Conservation (phyloP, 2,888 invertebrate genomes). For the Cephus rjabovi region DNA sequence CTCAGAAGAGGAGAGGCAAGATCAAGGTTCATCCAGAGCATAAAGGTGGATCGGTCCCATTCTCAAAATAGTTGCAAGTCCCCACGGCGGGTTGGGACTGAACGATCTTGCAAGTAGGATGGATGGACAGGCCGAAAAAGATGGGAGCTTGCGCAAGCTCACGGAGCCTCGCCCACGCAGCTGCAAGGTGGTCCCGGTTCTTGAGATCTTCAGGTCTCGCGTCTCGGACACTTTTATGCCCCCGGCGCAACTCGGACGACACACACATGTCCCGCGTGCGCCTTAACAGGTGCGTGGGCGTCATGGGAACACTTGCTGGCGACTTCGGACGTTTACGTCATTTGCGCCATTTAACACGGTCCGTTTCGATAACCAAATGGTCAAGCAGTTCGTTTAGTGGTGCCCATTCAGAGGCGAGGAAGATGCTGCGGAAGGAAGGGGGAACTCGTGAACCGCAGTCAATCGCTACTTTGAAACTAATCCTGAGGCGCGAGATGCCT, state of each 20-base stretch:
- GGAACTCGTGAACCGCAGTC: neutral
- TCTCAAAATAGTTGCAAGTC: neutral
- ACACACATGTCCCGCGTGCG: slow-evolving; percentile 44
- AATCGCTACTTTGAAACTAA: slow-evolving; percentile 38
- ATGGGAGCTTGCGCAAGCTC: slow-evolving; percentile 28
- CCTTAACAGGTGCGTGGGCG: slow-evolving; percentile 40
- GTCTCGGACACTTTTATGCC: slow-evolving; percentile 60
- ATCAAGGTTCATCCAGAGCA: neutral
- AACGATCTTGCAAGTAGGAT: slow-evolving; percentile 10
- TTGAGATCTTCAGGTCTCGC: slow-evolving; percentile 54
- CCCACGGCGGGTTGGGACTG: neutral
- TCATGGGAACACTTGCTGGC: slow-evolving; percentile 23
- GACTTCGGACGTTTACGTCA: neutral
- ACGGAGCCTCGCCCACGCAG: slow-evolving; percentile 54
- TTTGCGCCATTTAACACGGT: neutral
- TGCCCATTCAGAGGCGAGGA: neutral
- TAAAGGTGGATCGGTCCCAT: neutral
- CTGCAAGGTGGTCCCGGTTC: slow-evolving; percentile 59
- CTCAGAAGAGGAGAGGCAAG: neutral
- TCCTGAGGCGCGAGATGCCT: slow-evolving; percentile 24
- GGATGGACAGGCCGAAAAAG: neutral
- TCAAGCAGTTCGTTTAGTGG: neutral
- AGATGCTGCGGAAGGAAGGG: neutral
- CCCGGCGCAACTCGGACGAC: slow-evolving; percentile 51
- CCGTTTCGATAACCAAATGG: neutral